These are phyloP conservation scores for Blennius ocellaris DNA, from an alignment of 2,113 vertebrate species.

Conservation along the genomic window DNA sequence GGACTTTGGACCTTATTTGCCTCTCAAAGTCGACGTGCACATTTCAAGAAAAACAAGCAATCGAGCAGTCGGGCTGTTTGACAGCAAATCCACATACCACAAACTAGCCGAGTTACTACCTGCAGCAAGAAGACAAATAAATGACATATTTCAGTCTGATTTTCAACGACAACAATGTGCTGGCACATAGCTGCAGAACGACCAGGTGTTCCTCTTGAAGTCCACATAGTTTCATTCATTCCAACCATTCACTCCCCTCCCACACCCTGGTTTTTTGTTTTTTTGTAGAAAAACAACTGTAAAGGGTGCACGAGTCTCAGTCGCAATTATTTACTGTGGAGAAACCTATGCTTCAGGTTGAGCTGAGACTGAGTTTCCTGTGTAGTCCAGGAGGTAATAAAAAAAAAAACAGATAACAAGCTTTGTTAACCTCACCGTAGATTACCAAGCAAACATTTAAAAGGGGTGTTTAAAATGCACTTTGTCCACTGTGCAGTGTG, in stretches of 20 bases:
- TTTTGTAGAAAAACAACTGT: neutral
- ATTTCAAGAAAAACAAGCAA: neutral
- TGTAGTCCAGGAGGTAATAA: neutral
- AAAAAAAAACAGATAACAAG: neutral
- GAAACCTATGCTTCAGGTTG: neutral
- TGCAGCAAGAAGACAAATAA: neutral
- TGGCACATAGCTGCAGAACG: neutral
- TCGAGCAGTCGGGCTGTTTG: neutral
- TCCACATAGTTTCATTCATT: slow-evolving; percentile 10
- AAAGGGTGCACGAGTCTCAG: neutral
- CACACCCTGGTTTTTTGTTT: neutral
- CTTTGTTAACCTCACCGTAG: no score
- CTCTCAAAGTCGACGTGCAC: neutral
- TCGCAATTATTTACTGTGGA: neutral
- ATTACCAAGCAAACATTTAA: no score
- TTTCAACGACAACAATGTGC: neutral
- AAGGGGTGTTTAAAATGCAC: no score
- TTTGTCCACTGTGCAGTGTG: no score
- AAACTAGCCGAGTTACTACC: slow-evolving; percentile 37
- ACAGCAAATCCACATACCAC: neutral
- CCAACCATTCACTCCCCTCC: neutral
- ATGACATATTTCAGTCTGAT: neutral
- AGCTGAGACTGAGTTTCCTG: neutral
- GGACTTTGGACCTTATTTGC: no score
- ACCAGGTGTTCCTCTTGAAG: neutral